Base-by-base conservation (phyloP, 2,113 vertebrate genomes). In the Sebastes fasciatus region DNA sequence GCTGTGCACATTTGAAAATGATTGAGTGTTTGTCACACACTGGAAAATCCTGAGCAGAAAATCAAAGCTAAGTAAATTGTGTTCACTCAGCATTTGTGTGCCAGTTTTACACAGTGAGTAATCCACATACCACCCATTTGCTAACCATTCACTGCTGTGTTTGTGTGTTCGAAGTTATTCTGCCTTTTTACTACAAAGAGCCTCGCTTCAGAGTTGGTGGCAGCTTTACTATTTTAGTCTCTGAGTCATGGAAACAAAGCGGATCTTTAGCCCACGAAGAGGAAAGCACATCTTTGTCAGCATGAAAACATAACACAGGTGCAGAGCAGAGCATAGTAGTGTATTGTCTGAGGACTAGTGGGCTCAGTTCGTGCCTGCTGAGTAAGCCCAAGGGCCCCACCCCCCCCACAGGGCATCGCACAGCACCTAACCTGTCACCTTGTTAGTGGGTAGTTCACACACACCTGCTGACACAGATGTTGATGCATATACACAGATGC, bases 241-340 rank as follows among this genome's bases (percentile, higher is more conserved):
- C 58, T 92, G 91, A 92, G 78, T 94, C 89, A 94, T 80, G 78
- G 84, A 91, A 90, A 87, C 74, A 84, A 79, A 86, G 83, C 85
- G 62, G 79, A 85, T 86, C 58, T 89, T 79, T 67, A 58, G 58
- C 46, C 77, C 88, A 49, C 80, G 23, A 83, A 86, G 78, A 88
- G 85, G 73, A 90, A 81, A 73, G 84, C 68, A 84, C 80, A 85
- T 88, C 88, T 89, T 87, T 80, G 76, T 91, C 86, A 86, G 88
- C 83, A 46, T 76, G 74, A 89, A 89, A 92, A 81, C 86, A 92
- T 57, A 91, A 86, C 90, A 89, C 88, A 89, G 85, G 77, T 93
- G 91, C 89, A 90, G 74, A 63, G 62, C 82, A 77, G 83, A 76
- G 83, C 48, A 87, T 73, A 91, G 80, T 76, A 77, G 74, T 7